Conservation (phyloP, 2,113 vertebrate species). For the Leucoraja erinaceus region DNA sequence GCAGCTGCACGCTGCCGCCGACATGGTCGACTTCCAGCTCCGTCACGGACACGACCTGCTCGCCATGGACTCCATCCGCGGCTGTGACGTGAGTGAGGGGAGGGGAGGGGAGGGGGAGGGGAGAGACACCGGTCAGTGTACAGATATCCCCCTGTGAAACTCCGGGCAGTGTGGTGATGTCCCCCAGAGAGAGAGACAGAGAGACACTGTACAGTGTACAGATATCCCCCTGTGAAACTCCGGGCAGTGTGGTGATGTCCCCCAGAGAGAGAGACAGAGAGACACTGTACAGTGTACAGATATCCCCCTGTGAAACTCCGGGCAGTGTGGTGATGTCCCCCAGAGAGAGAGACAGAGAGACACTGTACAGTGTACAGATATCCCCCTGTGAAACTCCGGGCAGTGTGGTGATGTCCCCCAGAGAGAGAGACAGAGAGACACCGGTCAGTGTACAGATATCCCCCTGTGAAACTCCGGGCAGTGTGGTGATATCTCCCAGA, state of each 20-base stretch:
- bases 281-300: not conserved
- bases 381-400: too few species aligned
- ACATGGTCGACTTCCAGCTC: slow-evolving; percentile 68
- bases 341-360: not conserved
- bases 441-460: not conserved
- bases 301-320: too few species aligned
- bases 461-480: not conserved
- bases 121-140: not conserved
- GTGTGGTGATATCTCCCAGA: not conserved
- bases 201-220: not conserved
- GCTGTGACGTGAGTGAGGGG: slow-evolving; percentile 68
- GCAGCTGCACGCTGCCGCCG: slow-evolving; percentile 62
- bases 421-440: too few species aligned
- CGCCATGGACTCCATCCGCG: slow-evolving; percentile 75
- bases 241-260: too few species aligned
- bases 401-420: too few species aligned
- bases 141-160: not conserved
- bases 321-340: too few species aligned
- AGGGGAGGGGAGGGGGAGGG: not conserved
- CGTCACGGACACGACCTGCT: slow-evolving; percentile 75
- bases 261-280: not conserved
- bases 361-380: not conserved
- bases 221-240: too few species aligned
- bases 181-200: not conserved
- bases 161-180: too few species aligned